A percentile compares a stretch with the other conserved stretches of the same genome.
Evolutionary conservation across 2,888 invertebrate species (phyloP).

Genomic region (Azorinus chamasolen): DNA sequence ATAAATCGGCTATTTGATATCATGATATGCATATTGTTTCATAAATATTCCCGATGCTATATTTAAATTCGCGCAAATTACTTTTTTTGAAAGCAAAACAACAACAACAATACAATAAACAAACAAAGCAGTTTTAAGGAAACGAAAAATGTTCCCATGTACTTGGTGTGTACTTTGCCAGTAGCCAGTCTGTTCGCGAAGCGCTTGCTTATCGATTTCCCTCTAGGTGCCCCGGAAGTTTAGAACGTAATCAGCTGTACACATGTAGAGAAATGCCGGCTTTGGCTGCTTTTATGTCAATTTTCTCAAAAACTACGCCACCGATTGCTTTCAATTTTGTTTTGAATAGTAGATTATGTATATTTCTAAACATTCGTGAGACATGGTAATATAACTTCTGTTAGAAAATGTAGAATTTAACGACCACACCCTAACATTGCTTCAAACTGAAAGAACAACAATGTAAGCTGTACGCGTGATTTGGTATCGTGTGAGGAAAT

Average conservation of each 20-base stretch:
- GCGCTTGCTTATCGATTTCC: slow-evolving; percentile 30
- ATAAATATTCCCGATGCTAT: too few relatives aligned
- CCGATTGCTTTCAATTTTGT: slow-evolving; percentile 13
- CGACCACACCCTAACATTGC: slow-evolving; percentile 39
- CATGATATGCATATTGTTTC: too few relatives aligned
- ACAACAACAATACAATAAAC: too few relatives aligned
- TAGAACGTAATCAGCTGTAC: slow-evolving; percentile 27
- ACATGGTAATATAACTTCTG: neutral
- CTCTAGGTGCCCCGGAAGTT: slow-evolving; percentile 46
- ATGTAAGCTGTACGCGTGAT: slow-evolving; percentile 5
- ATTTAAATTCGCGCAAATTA: too few relatives aligned
- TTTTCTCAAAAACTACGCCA: slow-evolving; percentile 23
- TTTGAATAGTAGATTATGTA: slow-evolving; percentile 15
- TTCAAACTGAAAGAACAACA: slow-evolving; percentile 4
- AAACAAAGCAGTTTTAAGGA: too few relatives aligned
- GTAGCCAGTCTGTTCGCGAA: too few relatives aligned
- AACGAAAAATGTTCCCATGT: too few relatives aligned
- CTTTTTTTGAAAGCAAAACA: too few relatives aligned
- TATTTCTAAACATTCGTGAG: neutral
- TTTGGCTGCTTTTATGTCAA: too few relatives aligned
- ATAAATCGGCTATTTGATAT: too few relatives aligned
- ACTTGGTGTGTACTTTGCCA: too few relatives aligned
- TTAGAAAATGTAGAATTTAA: slow-evolving; percentile 25
- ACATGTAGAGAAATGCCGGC: slow-evolving; percentile 36
- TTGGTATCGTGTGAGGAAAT: neutral